Evolutionary conservation across 2,797 vertebrate species (phyloP).

Genomic region (Bovichtus diacanthus): DNA sequence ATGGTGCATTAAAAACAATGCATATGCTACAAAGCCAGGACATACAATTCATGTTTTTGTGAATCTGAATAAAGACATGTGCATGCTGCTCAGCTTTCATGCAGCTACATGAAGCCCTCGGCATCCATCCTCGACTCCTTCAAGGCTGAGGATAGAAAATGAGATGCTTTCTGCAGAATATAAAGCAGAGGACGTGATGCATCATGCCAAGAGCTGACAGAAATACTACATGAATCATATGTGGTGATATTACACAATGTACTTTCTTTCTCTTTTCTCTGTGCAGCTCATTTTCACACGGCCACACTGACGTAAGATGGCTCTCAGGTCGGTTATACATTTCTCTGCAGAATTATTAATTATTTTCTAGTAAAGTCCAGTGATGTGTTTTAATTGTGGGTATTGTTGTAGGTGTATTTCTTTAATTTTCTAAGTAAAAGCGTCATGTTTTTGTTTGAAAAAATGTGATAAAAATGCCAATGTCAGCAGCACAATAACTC

Average conservation of each 20-base stretch:
- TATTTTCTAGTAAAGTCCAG: not conserved
- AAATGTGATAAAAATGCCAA: not conserved
- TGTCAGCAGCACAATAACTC: not conserved
- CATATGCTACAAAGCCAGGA: not conserved
- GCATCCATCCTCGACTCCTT: conserved; percentile 13
- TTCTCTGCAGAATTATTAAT: not conserved
- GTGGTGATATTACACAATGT: conserved; percentile 59
- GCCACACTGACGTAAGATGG: not conserved
- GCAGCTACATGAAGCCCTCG: not conserved
- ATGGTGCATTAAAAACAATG: not conserved
- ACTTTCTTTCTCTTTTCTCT: conserved; percentile 17
- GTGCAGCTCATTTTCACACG: conserved; percentile 10
- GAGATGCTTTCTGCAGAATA: conserved; percentile 46
- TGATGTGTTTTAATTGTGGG: not conserved
- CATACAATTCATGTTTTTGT: not conserved
- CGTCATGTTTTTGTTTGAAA: not conserved
- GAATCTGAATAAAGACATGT: conserved; percentile 12
- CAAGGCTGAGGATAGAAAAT: conserved; percentile 41
- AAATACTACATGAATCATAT: conserved; percentile 69
- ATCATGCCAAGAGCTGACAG: conserved; percentile 50
- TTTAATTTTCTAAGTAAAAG: not conserved
- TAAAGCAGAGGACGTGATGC: conserved; percentile 55
- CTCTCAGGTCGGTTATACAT: conserved; percentile 2
- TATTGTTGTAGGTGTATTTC: not conserved
- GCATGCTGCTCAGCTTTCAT: not conserved